Evolutionary conservation across 2,113 vertebrate species (phyloP), one percentile per base, ranked within the genome.

Genomic region (Nanger granti): DNA sequence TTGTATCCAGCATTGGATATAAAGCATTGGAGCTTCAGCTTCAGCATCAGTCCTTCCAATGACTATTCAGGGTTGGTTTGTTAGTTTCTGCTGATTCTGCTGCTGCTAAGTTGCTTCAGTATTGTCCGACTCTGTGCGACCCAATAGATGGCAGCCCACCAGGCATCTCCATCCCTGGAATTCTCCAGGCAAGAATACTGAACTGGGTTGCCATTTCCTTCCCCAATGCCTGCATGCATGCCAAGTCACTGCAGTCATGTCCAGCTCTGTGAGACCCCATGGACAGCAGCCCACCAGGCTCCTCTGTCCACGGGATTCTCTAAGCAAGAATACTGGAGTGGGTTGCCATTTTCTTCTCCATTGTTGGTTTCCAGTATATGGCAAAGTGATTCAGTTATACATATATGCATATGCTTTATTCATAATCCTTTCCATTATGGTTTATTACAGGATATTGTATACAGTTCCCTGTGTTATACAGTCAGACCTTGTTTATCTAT

Each of bases 71-170:
- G 37, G 10, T 41, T 41, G 69, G 12, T 41, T 41, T 41, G 37
- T 76, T 73, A 7, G 20, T 41, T 73, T 41, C 10, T 76, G 10
- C 37, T 76, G 20, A 11, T 76, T 1, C n/a, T 73, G n/a, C n/a
- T 73, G 18, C 66, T 73, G 20, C n/a, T 37, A 12, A 22, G 20
- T 37, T 1, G 5, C 5, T 41, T 73, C n/a, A 41, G 20, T 73
- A 0, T 0, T 73, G 69, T 73, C n/a, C 20, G 2, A 7, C n/a
- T 73, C n/a, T 41, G 20, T 73, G n/a, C 0, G 5, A 24, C 66
- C 9, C n/a, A 11, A 3, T 24, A 41, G 69, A 24, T 0, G 10
- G n/a, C n/a, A 73, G n/a, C n/a, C 69, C 69, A 73, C n/a, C 20
- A 73, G n/a, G n/a, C 69, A 24, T 3, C 20, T 41, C n/a, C 20